phyloP scores from a whole-genome alignment of 1,140 invertebrate genomes.

The Alviniconcha marisindica region DNA sequence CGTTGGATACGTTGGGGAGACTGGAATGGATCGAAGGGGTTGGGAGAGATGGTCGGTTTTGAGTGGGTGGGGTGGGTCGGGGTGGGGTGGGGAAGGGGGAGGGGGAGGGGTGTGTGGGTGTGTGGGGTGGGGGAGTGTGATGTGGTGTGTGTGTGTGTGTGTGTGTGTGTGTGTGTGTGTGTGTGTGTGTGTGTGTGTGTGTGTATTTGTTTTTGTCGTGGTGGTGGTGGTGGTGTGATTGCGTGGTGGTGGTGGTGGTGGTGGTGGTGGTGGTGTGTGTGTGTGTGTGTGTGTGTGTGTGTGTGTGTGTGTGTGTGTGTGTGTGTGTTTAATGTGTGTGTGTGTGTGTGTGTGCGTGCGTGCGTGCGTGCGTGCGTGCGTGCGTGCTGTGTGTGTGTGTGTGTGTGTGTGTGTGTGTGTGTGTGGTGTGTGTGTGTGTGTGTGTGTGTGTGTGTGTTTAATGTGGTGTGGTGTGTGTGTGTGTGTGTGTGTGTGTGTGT shows the following conservation, averaged over 20 bases:
- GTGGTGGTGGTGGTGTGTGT: too few relatives aligned
- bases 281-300: constrained; percentile 1
- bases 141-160: constrained; percentile 5
- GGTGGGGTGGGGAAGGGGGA: too few relatives aligned
- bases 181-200: background rate
- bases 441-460: too few relatives aligned
- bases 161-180: constrained; percentile 18
- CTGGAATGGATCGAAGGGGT: constrained; percentile 44
- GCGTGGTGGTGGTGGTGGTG: too few relatives aligned
- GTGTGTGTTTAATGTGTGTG: background rate
- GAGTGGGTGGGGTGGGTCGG: too few relatives aligned
- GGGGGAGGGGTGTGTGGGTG: background rate
- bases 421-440: too few relatives aligned
- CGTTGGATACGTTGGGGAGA: constrained; percentile 66
- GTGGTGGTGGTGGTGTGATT: too few relatives aligned
- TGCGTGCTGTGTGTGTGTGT: background rate
- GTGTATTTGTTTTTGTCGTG: too few relatives aligned
- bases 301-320: constrained; percentile 6
- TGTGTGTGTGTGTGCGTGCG: background rate
- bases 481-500: background rate
- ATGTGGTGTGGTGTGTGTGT: background rate
- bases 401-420: too few relatives aligned
- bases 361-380: background rate
- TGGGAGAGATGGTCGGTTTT: too few relatives aligned
- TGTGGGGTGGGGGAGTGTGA: constrained; percentile 11